Base-by-base conservation (phyloP, 2,113 vertebrate genomes). In the Colistium nudipinnis region DNA sequence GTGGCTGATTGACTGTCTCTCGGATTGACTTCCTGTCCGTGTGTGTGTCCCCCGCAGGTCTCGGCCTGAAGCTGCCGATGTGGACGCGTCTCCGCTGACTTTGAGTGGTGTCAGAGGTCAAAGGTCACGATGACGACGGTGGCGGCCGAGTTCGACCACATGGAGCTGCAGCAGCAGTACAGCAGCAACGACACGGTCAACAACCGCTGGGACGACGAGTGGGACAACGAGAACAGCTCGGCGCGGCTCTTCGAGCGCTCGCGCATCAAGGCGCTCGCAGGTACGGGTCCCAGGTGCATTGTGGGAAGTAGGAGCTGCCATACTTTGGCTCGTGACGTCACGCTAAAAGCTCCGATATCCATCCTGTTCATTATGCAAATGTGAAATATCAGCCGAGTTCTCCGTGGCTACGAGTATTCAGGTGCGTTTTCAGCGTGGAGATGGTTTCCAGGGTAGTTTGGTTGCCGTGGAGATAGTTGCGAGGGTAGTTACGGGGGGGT, bases 211-310 rank as follows among this genome's bases (percentile, higher is more conserved):
- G 96, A 99, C 0, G 86, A 93, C 0, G 97, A 99, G 22, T 98
- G 97, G 97, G 97, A 98, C 94, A 98, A 98, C 0, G 97, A 99
- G 86, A 98, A 98, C 91, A 99, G 97, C 71, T 98, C 97, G 0
- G 97, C 97, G 0, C 91, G 97, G 3, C 95, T 98, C 33, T 98
- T 98, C 1, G 97, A 99, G 78, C 93, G 97, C 48, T 98, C 97
- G 3, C 95, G 96, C 69, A 98, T 98, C 92, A 99, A 98, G 84
- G 97, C 97, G 24, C 85, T 99, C 30, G 97, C 97, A 89, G 97
- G 97, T 98, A 82, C 71, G 93, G 44, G 49, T n/a, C n/a, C 30
- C 51, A 2, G 24, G n/a, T n/a, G n/a, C n/a, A n/a, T n/a, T n/a
- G n/a, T n/a, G n/a, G n/a, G n/a, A n/a, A n/a, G n/a, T n/a, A n/a